A percentile compares a stretch with the other conserved stretches of the same genome.
Conservation (phyloP, 2,113 vertebrate species). For the Rutilus rutilus region DNA sequence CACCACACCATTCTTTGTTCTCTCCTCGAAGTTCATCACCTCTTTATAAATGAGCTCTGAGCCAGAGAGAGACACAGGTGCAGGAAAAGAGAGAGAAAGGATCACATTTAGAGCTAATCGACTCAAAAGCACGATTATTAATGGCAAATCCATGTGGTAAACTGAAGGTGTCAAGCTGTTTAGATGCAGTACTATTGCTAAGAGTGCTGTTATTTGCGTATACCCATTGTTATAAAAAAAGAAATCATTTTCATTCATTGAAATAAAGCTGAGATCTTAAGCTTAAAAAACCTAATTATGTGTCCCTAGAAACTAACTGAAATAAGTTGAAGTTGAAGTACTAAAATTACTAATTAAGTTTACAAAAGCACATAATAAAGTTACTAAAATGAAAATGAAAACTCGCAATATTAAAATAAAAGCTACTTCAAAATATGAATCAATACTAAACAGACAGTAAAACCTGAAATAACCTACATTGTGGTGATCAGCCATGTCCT, state of each 20-base stretch:
- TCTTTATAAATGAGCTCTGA: slow-evolving; percentile 99
- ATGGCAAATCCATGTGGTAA: not conserved
- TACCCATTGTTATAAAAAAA: not conserved
- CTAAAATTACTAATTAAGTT: not conserved
- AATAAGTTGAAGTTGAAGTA: not conserved
- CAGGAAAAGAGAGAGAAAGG: not conserved
- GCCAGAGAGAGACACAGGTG: slow-evolving; percentile 43
- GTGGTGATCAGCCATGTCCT: too few relatives aligned
- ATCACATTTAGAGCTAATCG: slow-evolving; percentile 57
- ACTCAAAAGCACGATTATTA: not conserved
- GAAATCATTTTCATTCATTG: too few relatives aligned
- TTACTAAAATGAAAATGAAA: too few relatives aligned
- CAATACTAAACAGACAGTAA: not conserved
- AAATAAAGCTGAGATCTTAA: not conserved
- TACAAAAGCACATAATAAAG: too few relatives aligned
- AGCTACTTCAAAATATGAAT: too few relatives aligned
- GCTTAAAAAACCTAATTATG: not conserved
- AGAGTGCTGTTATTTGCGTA: not conserved
- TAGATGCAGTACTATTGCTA: not conserved
- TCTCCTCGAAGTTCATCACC: slow-evolving; percentile 99
- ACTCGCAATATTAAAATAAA: too few relatives aligned
- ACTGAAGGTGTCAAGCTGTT: not conserved
- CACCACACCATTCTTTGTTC: slow-evolving; percentile 98
- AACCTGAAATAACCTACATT: not conserved
- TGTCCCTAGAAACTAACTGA: too few relatives aligned